A percentile compares a stretch with the other conserved stretches of the same genome.
Evolutionary conservation across 2,797 vertebrate genomes (phyloP).

Genomic region (Characodon lateralis): DNA sequence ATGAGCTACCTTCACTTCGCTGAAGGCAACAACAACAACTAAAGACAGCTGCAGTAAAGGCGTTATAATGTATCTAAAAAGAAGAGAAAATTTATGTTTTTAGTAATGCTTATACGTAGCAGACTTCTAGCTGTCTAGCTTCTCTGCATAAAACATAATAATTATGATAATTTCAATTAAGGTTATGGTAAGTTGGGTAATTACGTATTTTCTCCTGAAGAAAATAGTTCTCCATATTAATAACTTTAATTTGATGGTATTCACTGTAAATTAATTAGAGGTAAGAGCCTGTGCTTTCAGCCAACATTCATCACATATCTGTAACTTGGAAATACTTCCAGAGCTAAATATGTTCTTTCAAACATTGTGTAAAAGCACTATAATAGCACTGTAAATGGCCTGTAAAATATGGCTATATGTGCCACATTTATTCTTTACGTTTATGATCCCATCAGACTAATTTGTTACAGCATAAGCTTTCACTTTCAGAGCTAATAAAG

Average conservation of each 20-base stretch:
- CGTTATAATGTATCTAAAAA: background rate
- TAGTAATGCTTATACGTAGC: background rate
- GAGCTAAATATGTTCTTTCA: slow-evolving; percentile 7
- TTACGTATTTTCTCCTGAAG: slow-evolving; percentile 13
- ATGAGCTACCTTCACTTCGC: background rate
- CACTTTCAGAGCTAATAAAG: slow-evolving; percentile 56
- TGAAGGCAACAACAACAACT: slow-evolving; percentile 2
- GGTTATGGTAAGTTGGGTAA: slow-evolving; percentile 7
- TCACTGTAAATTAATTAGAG: too few relatives aligned
- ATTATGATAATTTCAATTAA: slow-evolving; percentile 6
- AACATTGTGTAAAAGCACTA: slow-evolving; percentile 16
- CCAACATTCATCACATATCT: background rate
- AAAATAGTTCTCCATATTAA: slow-evolving; percentile 8
- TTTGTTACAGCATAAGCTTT: slow-evolving; percentile 46
- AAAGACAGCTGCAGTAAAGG: background rate
- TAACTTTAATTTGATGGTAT: too few relatives aligned
- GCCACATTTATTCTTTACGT: slow-evolving; percentile 41
- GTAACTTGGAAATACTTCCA: background rate
- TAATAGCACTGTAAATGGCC: slow-evolving; percentile 7
- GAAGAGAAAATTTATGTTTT: slow-evolving; percentile 3
- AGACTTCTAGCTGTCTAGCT: background rate
- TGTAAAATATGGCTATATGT: slow-evolving; percentile 39
- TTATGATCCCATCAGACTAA: slow-evolving; percentile 59
- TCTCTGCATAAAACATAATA: slow-evolving; percentile 2
- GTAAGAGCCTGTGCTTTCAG: background rate